Conservation (phyloP, 2,113 vertebrate species). For the Nothoprocta perdicaria region DNA sequence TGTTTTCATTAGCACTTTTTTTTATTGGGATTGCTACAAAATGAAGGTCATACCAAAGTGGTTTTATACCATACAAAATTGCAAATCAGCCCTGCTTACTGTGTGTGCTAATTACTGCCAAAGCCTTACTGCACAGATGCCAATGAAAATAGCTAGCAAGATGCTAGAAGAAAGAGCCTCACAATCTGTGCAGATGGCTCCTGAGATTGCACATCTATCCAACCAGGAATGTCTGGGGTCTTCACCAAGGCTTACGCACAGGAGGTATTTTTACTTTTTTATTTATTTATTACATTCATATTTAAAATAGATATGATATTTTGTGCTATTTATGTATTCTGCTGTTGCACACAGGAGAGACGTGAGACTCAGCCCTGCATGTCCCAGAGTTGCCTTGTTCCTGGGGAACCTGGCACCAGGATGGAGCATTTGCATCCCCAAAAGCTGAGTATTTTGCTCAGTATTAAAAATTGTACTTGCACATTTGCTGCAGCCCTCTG, state of each 20-base stretch:
- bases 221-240: background rate
- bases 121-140: background rate
- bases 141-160: background rate
- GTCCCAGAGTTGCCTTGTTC: background rate
- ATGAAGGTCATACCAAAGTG: conserved; percentile 30
- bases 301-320: no score
- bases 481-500: background rate
- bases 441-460: background rate
- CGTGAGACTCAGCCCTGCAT: background rate
- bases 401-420: background rate
- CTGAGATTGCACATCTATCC: background rate
- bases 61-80: background rate
- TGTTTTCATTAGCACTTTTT: conserved; percentile 41
- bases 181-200: background rate
- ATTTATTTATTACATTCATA: background rate
- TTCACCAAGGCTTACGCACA: background rate
- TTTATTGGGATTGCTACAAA: conserved; percentile 41
- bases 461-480: background rate
- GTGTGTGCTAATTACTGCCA: background rate
- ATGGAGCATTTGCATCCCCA: background rate
- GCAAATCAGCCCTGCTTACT: background rate
- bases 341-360: background rate
- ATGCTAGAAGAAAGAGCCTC: background rate
- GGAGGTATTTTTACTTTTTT: background rate
- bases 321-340: background rate